Conservation (phyloP, 2,113 vertebrate species). For the Nyctereutes procyonoides region DNA sequence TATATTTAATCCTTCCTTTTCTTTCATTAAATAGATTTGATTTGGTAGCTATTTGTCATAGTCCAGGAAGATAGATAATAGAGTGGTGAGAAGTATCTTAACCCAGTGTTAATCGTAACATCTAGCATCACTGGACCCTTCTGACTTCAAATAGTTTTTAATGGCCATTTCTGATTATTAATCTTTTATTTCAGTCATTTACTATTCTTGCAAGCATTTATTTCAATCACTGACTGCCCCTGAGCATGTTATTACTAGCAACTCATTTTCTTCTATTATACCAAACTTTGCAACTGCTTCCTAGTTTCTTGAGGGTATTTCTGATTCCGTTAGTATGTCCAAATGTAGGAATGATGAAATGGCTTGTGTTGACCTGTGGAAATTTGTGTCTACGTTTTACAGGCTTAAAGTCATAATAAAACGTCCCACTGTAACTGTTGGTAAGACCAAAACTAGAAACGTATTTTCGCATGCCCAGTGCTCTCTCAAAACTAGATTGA, state of each 20-base stretch:
- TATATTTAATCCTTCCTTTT: conserved; percentile 16
- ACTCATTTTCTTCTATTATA: not conserved
- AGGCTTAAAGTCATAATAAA: not conserved
- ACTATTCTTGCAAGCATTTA: not conserved
- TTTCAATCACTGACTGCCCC: not conserved
- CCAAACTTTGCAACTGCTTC: not conserved
- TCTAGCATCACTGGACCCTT: not conserved
- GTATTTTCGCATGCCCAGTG: not conserved
- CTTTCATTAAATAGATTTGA: not conserved
- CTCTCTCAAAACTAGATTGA: not conserved
- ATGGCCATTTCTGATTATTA: not conserved
- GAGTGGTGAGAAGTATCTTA: not conserved
- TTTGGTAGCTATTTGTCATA: not conserved
- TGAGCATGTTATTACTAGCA: not conserved
- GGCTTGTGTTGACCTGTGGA: not conserved
- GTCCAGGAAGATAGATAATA: not conserved
- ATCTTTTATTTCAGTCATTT: not conserved
- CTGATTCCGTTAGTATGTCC: not conserved
- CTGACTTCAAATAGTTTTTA: not conserved
- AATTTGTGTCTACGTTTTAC: not conserved
- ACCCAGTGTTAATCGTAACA: not conserved
- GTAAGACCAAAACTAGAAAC: not conserved
- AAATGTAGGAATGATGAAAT: not conserved
- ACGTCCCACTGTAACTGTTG: not conserved
- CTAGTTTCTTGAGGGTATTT: not conserved